Percentiles rank a stretch among this genome's conserved stretches.
Evolutionary conservation across 23 tunicate species (phyloP).

Genomic region (Ascidia mentula): DNA sequence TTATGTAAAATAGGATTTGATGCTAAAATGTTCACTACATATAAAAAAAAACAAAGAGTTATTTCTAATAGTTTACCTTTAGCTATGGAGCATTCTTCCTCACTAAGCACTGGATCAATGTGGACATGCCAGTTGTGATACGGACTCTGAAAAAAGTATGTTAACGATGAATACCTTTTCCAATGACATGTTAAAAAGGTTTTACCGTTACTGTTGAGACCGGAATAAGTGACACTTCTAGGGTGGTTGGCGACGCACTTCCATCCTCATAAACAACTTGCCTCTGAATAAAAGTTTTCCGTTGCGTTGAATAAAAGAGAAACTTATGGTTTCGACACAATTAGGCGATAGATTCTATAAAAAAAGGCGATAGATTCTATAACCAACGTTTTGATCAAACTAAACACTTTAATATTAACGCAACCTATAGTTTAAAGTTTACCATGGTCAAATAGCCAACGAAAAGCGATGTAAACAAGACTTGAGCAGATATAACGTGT

Average conservation of each 20-base stretch:
- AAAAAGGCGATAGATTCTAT: too few relatives aligned
- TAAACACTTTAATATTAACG: too few relatives aligned
- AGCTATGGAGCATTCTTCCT: conserved; percentile 1
- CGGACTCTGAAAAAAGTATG: conserved; percentile 35
- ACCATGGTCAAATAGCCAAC: conserved; percentile 48
- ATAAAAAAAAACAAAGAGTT: too few relatives aligned
- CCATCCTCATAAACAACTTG: conserved; percentile 88
- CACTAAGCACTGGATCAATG: conserved; percentile 34
- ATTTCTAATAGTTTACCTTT: neutral
- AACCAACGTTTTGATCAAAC: too few relatives aligned
- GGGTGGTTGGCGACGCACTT: conserved; percentile 37
- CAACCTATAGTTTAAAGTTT: too few relatives aligned
- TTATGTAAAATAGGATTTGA: too few relatives aligned
- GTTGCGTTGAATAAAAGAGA: neutral
- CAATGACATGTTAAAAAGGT: too few relatives aligned
- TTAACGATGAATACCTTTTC: too few relatives aligned
- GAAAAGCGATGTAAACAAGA: conserved; percentile 9
- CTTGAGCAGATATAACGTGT: conserved; percentile 47
- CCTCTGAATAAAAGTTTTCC: conserved; percentile 27
- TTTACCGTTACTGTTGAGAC: too few relatives aligned
- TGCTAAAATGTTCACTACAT: too few relatives aligned
- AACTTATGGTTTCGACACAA: too few relatives aligned
- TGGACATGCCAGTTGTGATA: conserved; percentile 86
- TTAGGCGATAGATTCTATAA: too few relatives aligned
- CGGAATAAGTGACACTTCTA: conserved; percentile 22